A percentile compares a stretch with the other conserved stretches of the same genome.
Conservation (phyloP, 2,888 invertebrate species). For the Petrolisthes cinctipes region DNA sequence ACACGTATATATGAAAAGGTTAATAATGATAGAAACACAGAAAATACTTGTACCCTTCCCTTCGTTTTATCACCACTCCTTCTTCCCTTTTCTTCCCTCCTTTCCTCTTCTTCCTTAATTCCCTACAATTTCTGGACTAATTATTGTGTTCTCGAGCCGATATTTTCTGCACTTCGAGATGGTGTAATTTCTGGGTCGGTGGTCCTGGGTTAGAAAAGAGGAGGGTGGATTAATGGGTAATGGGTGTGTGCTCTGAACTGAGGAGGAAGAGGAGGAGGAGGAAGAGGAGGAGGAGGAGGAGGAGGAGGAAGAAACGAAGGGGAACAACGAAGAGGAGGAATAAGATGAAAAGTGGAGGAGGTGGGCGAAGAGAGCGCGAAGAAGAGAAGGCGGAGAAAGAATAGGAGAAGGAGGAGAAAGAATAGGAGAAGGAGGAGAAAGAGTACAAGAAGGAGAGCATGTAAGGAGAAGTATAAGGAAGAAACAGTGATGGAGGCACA, state of each 20-base stretch:
- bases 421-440: neutral
- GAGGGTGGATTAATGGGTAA: slow-evolving; percentile 25
- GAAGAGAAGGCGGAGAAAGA: neutral
- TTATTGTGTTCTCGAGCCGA: slow-evolving; percentile 31
- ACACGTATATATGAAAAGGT: neutral
- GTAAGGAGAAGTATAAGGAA: neutral
- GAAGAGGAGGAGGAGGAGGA: slow-evolving; percentile 3
- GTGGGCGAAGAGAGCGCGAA: neutral
- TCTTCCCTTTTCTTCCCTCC: neutral
- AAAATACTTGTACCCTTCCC: slow-evolving; percentile 29
- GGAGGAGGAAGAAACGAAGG: neutral
- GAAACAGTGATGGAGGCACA: neutral
- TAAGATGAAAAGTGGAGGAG: no score
- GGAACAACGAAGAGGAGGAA: neutral
- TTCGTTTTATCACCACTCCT: neutral
- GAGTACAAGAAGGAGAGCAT: slow-evolving; percentile 3
- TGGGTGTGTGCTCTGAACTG: slow-evolving; percentile 11
- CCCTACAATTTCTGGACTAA: slow-evolving; percentile 48
- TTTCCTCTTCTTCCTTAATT: slow-evolving; percentile 26
- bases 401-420: neutral
- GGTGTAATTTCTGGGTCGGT: slow-evolving; percentile 24
- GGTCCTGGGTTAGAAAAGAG: neutral
- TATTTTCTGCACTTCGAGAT: slow-evolving; percentile 17
- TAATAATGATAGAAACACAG: slow-evolving; percentile 10
- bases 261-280: neutral